Conservation (phyloP, 2,888 invertebrate genomes). For the Clivina fossor region DNA sequence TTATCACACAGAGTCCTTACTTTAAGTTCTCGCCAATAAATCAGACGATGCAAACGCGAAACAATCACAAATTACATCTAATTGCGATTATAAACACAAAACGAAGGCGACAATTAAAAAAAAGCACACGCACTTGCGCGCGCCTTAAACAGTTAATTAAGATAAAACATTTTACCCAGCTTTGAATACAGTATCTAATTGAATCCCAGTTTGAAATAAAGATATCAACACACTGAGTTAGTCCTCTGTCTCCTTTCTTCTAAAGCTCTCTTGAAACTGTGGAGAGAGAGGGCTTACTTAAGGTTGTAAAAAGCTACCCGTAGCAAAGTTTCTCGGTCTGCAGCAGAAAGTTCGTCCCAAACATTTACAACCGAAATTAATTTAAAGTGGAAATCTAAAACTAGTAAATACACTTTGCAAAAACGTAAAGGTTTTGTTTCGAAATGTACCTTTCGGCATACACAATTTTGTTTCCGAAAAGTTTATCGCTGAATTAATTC, state of each 20-base stretch:
- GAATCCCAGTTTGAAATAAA: constrained; percentile 25
- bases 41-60: constrained; percentile 12
- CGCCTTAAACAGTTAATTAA: constrained; percentile 41
- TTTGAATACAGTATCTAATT: constrained; percentile 31
- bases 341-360: constrained; percentile 9
- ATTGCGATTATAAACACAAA: constrained; percentile 26
- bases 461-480: too few relatives aligned
- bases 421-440: constrained; percentile 4
- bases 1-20: constrained; percentile 7
- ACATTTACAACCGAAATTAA: constrained; percentile 28
- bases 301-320: too few relatives aligned
- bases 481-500: too few relatives aligned
- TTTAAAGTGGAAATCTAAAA: constrained; percentile 21
- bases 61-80: constrained; percentile 28
- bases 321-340: constrained; percentile 7
- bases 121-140: constrained; percentile 9
- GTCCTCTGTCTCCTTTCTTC: constrained; percentile 1
- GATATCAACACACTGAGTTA: constrained; percentile 15
- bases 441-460: too few relatives aligned
- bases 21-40: too few relatives aligned
- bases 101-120: constrained; percentile 22
- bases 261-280: too few relatives aligned
- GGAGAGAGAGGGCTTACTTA: too few relatives aligned
- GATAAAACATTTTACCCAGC: constrained; percentile 42
- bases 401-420: constrained; percentile 19